Percentiles rank a stretch among this genome's conserved stretches.
Conservation (phyloP, 2,888 invertebrate genomes). For the Pediacus dermestoides region DNA sequence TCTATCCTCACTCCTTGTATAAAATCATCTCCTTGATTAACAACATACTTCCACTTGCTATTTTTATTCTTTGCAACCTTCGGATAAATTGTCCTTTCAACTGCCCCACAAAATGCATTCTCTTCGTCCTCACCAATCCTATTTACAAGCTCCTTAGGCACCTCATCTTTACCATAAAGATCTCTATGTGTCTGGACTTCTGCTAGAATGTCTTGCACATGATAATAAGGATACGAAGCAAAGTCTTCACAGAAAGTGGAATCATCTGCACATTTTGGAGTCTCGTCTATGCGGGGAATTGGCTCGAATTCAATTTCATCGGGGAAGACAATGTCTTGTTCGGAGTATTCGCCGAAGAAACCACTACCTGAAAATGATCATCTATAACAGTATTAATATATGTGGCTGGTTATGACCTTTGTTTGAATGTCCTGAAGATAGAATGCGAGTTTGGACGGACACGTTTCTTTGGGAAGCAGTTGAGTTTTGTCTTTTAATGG, state of each 20-base stretch:
- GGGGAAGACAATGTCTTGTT: conserved; percentile 28
- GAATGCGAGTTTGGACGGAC: too few species aligned
- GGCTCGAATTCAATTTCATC: conserved; percentile 18
- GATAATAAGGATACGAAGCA: conserved; percentile 48
- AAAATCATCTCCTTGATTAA: conserved; percentile 61
- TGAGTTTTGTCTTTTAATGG: too few species aligned
- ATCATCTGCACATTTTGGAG: conserved; percentile 37
- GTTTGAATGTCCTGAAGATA: too few species aligned
- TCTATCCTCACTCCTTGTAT: conserved; percentile 72
- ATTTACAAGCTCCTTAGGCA: conserved; percentile 12
- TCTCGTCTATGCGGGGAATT: conserved; percentile 22
- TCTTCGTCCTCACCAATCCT: conserved; percentile 27
- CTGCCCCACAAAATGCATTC: conserved; percentile 38
- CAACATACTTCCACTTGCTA: conserved; percentile 65
- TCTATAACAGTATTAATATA: too few species aligned
- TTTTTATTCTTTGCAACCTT: conserved; percentile 58
- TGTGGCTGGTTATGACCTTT: too few species aligned
- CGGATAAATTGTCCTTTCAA: conserved; percentile 58
- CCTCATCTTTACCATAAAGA: conserved; percentile 34
- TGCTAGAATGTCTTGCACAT: conserved; percentile 40
- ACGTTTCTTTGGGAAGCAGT: too few species aligned
- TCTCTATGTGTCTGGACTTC: conserved; percentile 29
- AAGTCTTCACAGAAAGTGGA: conserved; percentile 50
- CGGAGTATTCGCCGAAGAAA: too few species aligned
- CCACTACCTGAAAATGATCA: too few species aligned